These are phyloP conservation scores for Edolisoma coerulescens DNA, from an alignment of 2,113 vertebrate genomes.

Conservation along the genomic window DNA sequence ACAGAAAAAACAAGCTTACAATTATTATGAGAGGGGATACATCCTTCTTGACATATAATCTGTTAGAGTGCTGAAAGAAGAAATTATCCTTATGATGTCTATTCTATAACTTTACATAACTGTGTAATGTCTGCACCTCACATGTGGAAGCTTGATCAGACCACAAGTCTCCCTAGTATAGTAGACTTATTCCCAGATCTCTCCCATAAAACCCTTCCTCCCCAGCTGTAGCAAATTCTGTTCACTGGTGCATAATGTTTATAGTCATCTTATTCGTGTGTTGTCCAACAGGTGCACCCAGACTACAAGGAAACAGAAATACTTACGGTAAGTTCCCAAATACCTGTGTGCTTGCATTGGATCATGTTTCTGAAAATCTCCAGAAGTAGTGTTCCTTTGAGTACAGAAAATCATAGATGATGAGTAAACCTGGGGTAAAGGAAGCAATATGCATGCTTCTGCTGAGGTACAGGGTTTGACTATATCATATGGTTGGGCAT, in stretches of 20 bases:
- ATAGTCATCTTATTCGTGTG: not conserved
- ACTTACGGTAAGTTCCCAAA: constrained; percentile 16
- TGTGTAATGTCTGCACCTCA: not conserved
- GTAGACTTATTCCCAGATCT: not conserved
- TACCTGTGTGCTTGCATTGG: not conserved
- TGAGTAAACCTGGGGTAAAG: not conserved
- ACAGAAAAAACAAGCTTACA: not conserved
- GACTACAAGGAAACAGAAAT: constrained; percentile 24
- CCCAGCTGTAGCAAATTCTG: not conserved
- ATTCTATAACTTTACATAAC: not conserved
- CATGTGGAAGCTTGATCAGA: not conserved
- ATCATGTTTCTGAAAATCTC: not conserved
- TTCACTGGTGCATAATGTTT: not conserved
- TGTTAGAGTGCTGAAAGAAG: not conserved
- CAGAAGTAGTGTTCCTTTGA: not conserved
- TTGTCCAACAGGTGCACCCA: constrained; percentile 30
- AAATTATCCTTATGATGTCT: not conserved
- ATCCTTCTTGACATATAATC: not conserved
- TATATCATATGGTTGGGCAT: not conserved
- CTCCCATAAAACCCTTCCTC: not conserved
- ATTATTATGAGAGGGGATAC: not conserved
- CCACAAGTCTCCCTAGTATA: not conserved
- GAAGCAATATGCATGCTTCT: not conserved
- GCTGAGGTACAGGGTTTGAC: not conserved
- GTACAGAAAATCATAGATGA: not conserved